Evolutionary conservation across 2,888 invertebrate genomes (phyloP).

Genomic region (Altica lythri): DNA sequence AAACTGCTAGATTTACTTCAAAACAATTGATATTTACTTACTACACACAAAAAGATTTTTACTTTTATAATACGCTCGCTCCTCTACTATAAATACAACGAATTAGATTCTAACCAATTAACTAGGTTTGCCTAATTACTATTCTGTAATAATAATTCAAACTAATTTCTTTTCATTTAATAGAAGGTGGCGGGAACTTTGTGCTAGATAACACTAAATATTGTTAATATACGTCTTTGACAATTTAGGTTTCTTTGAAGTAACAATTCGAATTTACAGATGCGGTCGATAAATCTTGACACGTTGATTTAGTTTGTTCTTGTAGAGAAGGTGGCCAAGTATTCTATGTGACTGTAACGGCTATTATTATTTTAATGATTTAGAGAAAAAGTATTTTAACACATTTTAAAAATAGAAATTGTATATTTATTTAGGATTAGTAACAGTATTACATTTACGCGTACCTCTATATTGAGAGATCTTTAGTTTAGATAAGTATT

Average conservation of each 20-base stretch:
- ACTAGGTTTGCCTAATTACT: conserved; percentile 31
- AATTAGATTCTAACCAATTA: conserved; percentile 26
- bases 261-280: conserved; percentile 35
- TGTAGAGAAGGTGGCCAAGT: conserved; percentile 38
- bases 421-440: conserved; percentile 14
- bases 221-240: conserved; percentile 36
- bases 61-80: too few species aligned
- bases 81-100: conserved; percentile 15
- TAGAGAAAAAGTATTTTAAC: conserved; percentile 33
- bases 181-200: conserved; percentile 29
- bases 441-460: background rate
- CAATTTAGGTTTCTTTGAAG: conserved; percentile 40
- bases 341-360: conserved; percentile 12
- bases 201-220: conserved; percentile 32
- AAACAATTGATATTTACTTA: too few species aligned
- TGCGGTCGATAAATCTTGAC: conserved; percentile 34
- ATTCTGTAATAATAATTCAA: conserved; percentile 31
- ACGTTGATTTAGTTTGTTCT: conserved; percentile 8
- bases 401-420: conserved; percentile 25
- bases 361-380: conserved; percentile 38
- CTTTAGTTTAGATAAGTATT: too few species aligned
- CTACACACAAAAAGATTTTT: too few species aligned
- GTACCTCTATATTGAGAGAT: too few species aligned
- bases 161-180: conserved; percentile 28
- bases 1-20: too few species aligned